Evolutionary conservation across 2,888 invertebrate genomes (phyloP).

Genomic region (Boloria euphrosyne): DNA sequence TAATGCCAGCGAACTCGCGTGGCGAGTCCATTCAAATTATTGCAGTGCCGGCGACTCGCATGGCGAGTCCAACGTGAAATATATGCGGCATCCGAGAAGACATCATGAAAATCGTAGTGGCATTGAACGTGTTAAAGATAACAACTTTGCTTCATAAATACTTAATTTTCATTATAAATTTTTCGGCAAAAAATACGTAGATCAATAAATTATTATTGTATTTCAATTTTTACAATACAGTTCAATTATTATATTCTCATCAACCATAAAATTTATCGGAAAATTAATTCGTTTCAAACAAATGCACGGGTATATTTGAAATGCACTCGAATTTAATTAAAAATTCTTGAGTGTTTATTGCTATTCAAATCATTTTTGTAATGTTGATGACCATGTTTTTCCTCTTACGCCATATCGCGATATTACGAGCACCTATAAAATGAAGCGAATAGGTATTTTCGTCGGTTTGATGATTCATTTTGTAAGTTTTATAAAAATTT

Average conservation of each 20-base stretch:
- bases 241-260: conserved; percentile 5
- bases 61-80: too few relatives aligned
- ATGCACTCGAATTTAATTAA: conserved; percentile 57
- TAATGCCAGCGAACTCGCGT: too few relatives aligned
- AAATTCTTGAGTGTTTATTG: conserved; percentile 53
- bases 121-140: too few relatives aligned
- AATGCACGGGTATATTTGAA: conserved; percentile 51
- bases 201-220: too few relatives aligned
- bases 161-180: not conserved
- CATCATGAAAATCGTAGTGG: too few relatives aligned
- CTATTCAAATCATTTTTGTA: conserved; percentile 46
- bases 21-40: too few relatives aligned
- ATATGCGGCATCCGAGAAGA: too few relatives aligned
- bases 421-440: conserved; percentile 58
- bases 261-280: conserved; percentile 27
- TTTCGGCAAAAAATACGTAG: not conserved
- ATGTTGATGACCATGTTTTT: conserved; percentile 52
- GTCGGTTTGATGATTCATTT: conserved; percentile 53
- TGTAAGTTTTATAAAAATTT: conserved; percentile 49
- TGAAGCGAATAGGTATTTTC: conserved; percentile 58
- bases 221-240: not conserved
- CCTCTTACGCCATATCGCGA: conserved; percentile 41
- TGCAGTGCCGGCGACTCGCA: too few relatives aligned
- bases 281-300: conserved; percentile 30
- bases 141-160: not conserved